Evolutionary conservation across 2,797 vertebrate species (phyloP).

Genomic region (Pempheris klunzingeri): DNA sequence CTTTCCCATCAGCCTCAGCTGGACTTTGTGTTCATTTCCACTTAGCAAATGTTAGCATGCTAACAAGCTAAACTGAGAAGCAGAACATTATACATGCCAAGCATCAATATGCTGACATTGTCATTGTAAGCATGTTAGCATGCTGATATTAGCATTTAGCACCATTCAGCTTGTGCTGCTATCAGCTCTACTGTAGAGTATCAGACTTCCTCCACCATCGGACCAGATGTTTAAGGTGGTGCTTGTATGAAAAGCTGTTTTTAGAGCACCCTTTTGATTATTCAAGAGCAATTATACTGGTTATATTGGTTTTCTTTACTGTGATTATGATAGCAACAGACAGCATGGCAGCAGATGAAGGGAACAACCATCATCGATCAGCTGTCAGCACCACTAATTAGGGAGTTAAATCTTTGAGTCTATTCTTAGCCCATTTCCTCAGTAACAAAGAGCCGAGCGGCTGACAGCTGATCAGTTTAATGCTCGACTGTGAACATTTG

Average conservation of each 20-base stretch:
- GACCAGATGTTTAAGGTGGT: background rate
- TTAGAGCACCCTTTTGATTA: background rate
- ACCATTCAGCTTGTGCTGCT: background rate
- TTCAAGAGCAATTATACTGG: slow-evolving; percentile 23
- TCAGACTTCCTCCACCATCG: background rate
- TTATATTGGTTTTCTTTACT: slow-evolving; percentile 7
- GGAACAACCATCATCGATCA: slow-evolving; percentile 49
- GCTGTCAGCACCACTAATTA: slow-evolving; percentile 68
- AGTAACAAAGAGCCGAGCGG: slow-evolving; percentile 40
- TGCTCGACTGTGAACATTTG: slow-evolving; percentile 1
- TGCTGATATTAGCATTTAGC: slow-evolving; percentile 4
- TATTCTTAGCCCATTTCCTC: slow-evolving; percentile 67
- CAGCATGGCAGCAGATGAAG: slow-evolving; percentile 35
- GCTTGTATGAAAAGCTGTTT: background rate
- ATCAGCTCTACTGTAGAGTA: background rate
- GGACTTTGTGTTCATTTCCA: slow-evolving; percentile 6
- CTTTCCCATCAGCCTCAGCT: background rate
- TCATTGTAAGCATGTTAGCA: background rate
- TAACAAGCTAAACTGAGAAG: background rate
- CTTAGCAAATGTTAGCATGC: slow-evolving; percentile 1
- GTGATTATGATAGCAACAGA: slow-evolving; percentile 39
- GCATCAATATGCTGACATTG: background rate
- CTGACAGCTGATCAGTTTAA: slow-evolving; percentile 55
- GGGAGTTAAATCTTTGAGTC: slow-evolving; percentile 53
- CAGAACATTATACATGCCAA: background rate